Percentiles rank a stretch among this genome's conserved stretches.
Evolutionary conservation across 2,113 vertebrate genomes (phyloP).

Genomic region (Coptodon rendalli): DNA sequence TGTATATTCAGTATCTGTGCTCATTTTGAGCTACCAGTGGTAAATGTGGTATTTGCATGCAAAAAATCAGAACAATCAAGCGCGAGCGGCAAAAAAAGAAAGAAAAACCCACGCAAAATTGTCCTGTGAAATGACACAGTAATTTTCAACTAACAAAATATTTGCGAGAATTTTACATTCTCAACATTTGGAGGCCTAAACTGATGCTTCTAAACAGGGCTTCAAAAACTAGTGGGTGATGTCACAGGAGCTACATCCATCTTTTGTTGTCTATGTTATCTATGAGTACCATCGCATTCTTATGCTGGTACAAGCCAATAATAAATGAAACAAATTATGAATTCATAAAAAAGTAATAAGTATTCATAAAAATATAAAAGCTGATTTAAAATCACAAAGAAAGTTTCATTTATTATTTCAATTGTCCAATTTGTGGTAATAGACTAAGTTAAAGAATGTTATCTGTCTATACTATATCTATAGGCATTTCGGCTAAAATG

Average conservation of each 20-base stretch:
- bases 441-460: background rate
- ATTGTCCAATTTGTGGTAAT: background rate
- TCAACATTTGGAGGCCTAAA: background rate
- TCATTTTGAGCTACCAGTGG: background rate
- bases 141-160: background rate
- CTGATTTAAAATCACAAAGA: background rate
- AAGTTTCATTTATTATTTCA: background rate
- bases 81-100: rapidly evolving
- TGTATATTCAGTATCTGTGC: background rate
- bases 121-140: rapidly evolving
- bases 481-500: background rate
- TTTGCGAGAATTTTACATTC: rapidly evolving
- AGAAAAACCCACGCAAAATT: background rate
- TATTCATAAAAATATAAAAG: background rate
- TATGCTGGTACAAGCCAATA: background rate
- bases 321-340: background rate
- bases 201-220: background rate
- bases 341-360: background rate
- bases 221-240: background rate
- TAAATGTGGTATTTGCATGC: background rate
- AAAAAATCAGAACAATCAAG: background rate
- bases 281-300: background rate
- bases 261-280: background rate
- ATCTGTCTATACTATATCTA: background rate
- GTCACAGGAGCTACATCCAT: background rate